Base-by-base conservation (phyloP, 1,140 invertebrate genomes). In the Oedothorax gibbosus region DNA sequence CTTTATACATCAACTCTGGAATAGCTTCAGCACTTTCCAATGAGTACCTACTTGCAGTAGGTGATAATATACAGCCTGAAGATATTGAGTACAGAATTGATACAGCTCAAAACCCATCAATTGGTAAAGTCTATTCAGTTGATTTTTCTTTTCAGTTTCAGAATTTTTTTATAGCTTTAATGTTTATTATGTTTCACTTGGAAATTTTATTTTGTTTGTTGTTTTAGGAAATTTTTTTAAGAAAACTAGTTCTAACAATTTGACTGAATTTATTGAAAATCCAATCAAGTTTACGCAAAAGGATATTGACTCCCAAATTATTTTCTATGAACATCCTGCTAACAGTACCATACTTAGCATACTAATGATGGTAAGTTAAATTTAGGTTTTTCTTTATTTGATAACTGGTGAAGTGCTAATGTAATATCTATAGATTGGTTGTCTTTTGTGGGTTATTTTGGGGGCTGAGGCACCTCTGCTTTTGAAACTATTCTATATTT, bases 251-350 rank as follows among this genome's bases (percentile, higher is more conserved):
- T 62, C 7, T 8, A 53, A 0, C 51, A 7, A 18, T 2, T 66
- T 20, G 9, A 10, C 65, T 15, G 71, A 83, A 83, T 49, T 73
- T 5, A 65, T 14, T n/a, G 18, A 11, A n/a, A 51, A 75, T 14
- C 7, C 21, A 64, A 68, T 62, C 9, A 35, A 0, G 6, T 83
- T 83, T 75, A 64, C 71, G 62, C 81, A 83, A 83, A 64, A 73
- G n/a, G 81, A 83, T 49, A 83, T 83, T 18, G 20, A 83, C n/a
- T 54, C 65, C 12, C 57, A 21, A n/a, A 54, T n/a, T n/a, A 57
- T 83, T 14, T 75, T 11, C 56, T 66, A 66, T 66, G 21, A 65
- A 21, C 51, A 83, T 50, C 7, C 18, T 15, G 20, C 49, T n/a
- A 75, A 56, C 18, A 56, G 12, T 66, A 9, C 20, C 49, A 56